Base-by-base conservation (phyloP, 2,797 vertebrate genomes). In the Schizothorax lantsangensis region DNA sequence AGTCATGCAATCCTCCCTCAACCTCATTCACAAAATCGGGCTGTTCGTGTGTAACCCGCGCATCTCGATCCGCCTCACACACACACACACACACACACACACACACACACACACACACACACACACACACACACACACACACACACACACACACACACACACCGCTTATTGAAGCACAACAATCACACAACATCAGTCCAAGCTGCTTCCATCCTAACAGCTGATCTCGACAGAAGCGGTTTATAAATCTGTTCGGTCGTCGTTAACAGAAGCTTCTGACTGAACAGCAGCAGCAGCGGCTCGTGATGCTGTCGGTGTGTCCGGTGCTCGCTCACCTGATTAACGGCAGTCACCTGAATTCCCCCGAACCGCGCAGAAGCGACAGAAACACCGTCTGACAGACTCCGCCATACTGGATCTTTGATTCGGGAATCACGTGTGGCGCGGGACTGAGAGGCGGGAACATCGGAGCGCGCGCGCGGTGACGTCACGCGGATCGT, bases 341-440 rank as follows among this genome's bases (percentile, higher is more conserved):
- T 23, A 85, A 19, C 40, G 43, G 30, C 30, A 49, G 8, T 19
- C 38, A 6, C 10, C 38, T 79, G 36, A 72, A n/a, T 19, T 17
- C 36, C 47, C n/a, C 33, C 47, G 26, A 3, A 81, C 43, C 33
- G 33, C 30, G 45, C 85, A 40, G 59, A 23, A 66, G 33, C 71
- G 59, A 47, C 33, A 91, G 91, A 91, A 88, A 93, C 94, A 93
- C 94, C 93, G 94, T 93, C 93, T 95, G 94, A 95, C 94, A 95
- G 93, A 95, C 94, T 95, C 95, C 95, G 95, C 95, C 95, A 96
- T 96, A 95, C 95, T 96, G 95, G 95, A 95, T 96, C 95, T 95
- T 94, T 93, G 93, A 92, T 89, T 89, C 12, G 87, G 92, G 91
- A 92, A 95, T 95, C 95, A 96, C 94, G 94, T 93, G 94, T 93